Percentiles rank a stretch among this genome's conserved stretches.
phyloP scores from a whole-genome alignment of 2,888 invertebrate species.

The Hecatera dysodea region DNA sequence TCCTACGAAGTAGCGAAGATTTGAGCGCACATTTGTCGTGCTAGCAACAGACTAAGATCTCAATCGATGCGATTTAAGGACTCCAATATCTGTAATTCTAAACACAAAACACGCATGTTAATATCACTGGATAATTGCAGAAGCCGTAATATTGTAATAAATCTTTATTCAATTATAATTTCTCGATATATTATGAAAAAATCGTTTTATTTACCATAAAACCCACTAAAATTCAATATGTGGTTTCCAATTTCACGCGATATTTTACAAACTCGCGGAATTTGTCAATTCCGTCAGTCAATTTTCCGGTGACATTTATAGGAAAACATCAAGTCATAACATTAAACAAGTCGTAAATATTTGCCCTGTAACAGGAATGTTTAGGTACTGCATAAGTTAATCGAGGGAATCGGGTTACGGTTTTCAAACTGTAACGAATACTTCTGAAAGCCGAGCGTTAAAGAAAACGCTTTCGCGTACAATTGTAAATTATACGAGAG shows the following conservation, averaged over 20 bases:
- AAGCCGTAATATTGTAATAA: no score
- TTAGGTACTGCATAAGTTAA: slow-evolving; percentile 15
- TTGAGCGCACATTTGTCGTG: not conserved
- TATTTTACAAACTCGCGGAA: no score
- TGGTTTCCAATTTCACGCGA: no score
- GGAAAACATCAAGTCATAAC: not conserved
- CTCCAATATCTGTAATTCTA: not conserved
- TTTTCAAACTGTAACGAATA: slow-evolving; percentile 20
- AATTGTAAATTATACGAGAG: slow-evolving; percentile 35
- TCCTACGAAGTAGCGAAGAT: not conserved
- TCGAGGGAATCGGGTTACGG: slow-evolving; percentile 28
- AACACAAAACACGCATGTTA: not conserved
- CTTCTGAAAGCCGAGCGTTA: slow-evolving; percentile 23
- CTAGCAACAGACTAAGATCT: not conserved
- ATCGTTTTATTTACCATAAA: no score
- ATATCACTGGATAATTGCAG: no score
- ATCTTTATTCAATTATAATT: no score
- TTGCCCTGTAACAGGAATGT: not conserved
- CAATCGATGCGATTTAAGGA: not conserved
- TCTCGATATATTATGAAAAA: no score
- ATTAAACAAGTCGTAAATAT: slow-evolving; percentile 10
- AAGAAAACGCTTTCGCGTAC: slow-evolving; percentile 31
- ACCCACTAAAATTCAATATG: no score
- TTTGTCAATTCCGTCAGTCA: no score
- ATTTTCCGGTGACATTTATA: no score